Conservation (phyloP, 2,113 vertebrate species). For the Bufo bufo region DNA sequence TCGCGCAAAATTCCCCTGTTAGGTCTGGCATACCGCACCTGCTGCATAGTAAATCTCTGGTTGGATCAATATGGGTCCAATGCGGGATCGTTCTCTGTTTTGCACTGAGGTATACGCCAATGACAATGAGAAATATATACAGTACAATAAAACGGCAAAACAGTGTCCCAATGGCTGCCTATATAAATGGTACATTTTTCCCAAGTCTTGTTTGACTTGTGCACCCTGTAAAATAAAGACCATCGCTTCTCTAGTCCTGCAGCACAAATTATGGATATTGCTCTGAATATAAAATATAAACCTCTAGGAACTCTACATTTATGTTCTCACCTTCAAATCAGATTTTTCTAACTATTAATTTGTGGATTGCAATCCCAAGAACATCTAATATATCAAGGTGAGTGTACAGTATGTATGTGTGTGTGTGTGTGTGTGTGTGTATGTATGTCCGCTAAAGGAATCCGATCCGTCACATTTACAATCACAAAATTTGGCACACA, state of each 20-base stretch:
- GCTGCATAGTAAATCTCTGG: not conserved
- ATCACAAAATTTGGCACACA: no score
- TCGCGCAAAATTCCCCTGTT: no score
- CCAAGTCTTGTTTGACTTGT: not conserved
- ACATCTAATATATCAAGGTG: no score
- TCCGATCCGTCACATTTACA: no score
- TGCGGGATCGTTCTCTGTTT: no score
- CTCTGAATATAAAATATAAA: constrained; percentile 32
- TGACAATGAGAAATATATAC: no score
- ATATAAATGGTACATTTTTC: not conserved
- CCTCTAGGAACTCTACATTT: constrained; percentile 21
- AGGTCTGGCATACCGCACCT: no score
- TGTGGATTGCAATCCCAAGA: constrained; percentile 5
- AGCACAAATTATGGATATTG: not conserved
- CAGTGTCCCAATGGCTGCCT: not conserved
- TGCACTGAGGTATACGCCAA: not conserved
- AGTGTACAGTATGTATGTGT: no score
- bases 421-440: no score
- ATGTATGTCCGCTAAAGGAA: no score
- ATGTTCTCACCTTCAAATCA: constrained; percentile 14
- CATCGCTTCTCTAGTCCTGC: no score
- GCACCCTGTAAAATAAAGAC: not conserved
- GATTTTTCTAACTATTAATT: constrained; percentile 27
- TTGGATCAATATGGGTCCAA: not conserved
- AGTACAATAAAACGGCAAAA: not conserved